Base-by-base conservation (phyloP, 2,797 vertebrate genomes). In the Rhynchonycteris naso region DNA sequence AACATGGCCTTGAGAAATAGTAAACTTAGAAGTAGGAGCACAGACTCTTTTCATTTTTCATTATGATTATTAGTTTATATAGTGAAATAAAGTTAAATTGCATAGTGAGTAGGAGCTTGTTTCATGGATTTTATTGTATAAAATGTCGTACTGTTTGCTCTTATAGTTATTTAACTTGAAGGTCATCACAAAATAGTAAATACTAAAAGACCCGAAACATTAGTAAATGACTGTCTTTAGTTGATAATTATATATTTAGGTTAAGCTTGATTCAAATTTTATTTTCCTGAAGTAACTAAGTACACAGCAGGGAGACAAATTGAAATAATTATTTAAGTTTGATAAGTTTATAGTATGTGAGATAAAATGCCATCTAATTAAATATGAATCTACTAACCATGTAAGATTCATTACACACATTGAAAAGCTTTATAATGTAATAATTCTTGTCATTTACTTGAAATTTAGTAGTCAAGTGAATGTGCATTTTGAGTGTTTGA, bases 91-190 rank as follows among this genome's bases (percentile, higher is more conserved):
- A 76, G 9, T 21, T 78, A 11, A 92, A 65, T 69, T 76, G 2
- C 50, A 14, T 59, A 43, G 35, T 83, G 19, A 66, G 79, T 52
- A 58, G 4, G 1, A 78, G 4, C 6, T 10, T 35, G 6, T 0
- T 24, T 86, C 21, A 82, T 65, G 7, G 22, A 63, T n/a, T 76
- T 80, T 78, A 38, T 76, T 82, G 4, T 50, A 28, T 79, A 47
- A 91, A 94, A 75, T 72, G 7, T 85, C 5, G 3, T 61, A 54
- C 11, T 90, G 13, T 90, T 76, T 74, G 0, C 3, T 15, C 16
- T 91, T 38, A 50, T 28, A 5, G 65, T 76, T 88, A 56, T 61
- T 74, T 85, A 87, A 91, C 24, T 50, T 92, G 21, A 82, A 90
- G n/a, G 7, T 0, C 3, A 18, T 66, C 13, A 43, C 5, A 90